Base-by-base conservation (phyloP, 2,888 invertebrate species). In the Microctonus aethiopoides region DNA sequence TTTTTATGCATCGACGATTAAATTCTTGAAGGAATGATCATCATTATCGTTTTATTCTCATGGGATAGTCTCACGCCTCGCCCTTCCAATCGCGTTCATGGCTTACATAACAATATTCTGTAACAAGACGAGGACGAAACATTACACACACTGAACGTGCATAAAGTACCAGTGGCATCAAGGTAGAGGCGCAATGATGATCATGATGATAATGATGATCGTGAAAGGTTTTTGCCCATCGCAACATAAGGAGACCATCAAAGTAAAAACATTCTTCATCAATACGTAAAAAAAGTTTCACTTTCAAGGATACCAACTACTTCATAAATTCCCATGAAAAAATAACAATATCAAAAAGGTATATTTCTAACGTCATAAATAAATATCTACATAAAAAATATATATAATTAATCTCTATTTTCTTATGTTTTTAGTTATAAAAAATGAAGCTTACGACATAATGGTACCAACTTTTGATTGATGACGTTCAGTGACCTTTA, bases 1-100 rank as follows among this genome's bases (percentile, higher is more conserved):
- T n/a, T 20, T 16, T 16, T n/a, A 46, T 46, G 46, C 46, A 46
- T 46, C 46, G 4, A 16, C 16, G 20, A 20, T 46, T 52, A 24
- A 34, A 61, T 51, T 20, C 39, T 34, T 26, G 20, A 26, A n/a
- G 4, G 16, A 67, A 62, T 51, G n/a, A n/a, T n/a, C 5, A 39
- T 41, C 10, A 60, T 59, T 6, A 67, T 67, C 34, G 6, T 61
- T 41, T 24, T 16, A 20, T 52, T 34, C 76, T 73, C 78, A 77
- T 81, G 80, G 78, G 79, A 84, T 82, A n/a, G 79, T 83, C 81
- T 80, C 81, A 83, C 78, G 84, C 81, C 77, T 83, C 79, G 77
- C 79, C 79, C 76, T 81, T 75, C 75, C 77, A 77, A 80, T 29
- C 56, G 61, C 67, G 3, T 29, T 61, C 59, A 70, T 36, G 60